Evolutionary conservation across 23 tunicate species (phyloP).

Genomic region (Halocynthia aurantium): DNA sequence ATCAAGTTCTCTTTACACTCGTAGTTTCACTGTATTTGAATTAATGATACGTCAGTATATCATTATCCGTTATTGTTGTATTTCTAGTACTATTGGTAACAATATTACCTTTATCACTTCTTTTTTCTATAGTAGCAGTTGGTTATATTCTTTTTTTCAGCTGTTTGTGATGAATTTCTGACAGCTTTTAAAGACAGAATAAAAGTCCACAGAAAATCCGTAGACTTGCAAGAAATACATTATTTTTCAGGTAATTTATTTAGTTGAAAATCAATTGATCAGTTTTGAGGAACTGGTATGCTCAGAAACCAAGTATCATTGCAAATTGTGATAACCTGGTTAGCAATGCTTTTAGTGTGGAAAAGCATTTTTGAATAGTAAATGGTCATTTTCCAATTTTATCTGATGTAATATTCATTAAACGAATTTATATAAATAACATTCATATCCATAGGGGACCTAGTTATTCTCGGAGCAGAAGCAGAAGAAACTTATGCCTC

Average conservation of each 20-base stretch:
- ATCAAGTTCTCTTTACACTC: too few species aligned
- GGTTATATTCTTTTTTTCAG: slow-evolving; percentile 3
- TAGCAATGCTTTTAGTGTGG: slow-evolving; percentile 63
- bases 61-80: too few species aligned
- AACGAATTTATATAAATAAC: too few species aligned
- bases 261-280: background rate
- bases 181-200: slow-evolving; percentile 31
- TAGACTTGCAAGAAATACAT: slow-evolving; percentile 83
- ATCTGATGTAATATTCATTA: too few species aligned
- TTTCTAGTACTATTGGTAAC: too few species aligned
- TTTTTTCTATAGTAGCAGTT: too few species aligned
- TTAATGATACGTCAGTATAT: too few species aligned
- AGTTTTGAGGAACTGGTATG: slow-evolving; percentile 88
- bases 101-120: too few species aligned
- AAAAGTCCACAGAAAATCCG: slow-evolving; percentile 72
- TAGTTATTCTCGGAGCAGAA: slow-evolving; percentile 33
- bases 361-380: slow-evolving; percentile 26
- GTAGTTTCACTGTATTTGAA: too few species aligned
- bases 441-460: slow-evolving; percentile 8
- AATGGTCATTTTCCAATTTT: too few species aligned
- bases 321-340: slow-evolving; percentile 43
- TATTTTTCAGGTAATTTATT: slow-evolving; percentile 22
- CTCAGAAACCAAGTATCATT: slow-evolving; percentile 43
- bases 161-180: slow-evolving; percentile 25
- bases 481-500: slow-evolving; percentile 88